Conservation (phyloP, 2,113 vertebrate genomes). For the Salvelinus namaycush region DNA sequence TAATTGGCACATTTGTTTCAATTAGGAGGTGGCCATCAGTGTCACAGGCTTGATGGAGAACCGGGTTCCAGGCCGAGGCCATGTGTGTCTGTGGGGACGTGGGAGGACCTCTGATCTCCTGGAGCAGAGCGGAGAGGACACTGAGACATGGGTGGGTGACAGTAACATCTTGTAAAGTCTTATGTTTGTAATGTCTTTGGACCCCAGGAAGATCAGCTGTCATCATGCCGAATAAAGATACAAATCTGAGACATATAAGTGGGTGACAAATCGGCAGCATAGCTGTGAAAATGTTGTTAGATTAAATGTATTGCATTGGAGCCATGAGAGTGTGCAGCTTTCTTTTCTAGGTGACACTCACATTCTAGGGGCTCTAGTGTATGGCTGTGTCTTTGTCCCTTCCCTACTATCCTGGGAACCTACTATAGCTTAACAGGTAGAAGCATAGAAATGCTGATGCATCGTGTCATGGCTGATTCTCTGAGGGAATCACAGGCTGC, state of each 20-base stretch:
- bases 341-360: no score
- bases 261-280: neutral
- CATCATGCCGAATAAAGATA: no score
- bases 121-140: neutral
- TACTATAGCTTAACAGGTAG: slow-evolving; percentile 24
- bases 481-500: neutral
- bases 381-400: neutral
- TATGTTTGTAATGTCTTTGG: no score
- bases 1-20: slow-evolving; percentile 90
- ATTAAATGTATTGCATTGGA: no score
- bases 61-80: slow-evolving; percentile 37
- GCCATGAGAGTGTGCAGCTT: no score
- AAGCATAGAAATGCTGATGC: neutral
- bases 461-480: neutral
- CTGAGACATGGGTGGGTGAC: slow-evolving; percentile 22
- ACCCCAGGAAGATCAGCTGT: no score
- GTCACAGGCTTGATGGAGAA: slow-evolving; percentile 68
- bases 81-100: neutral
- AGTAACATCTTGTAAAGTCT: neutral
- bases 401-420: slow-evolving; percentile 29
- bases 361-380: no score
- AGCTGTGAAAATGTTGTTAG: no score
- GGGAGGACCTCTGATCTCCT: slow-evolving; percentile 31
- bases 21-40: slow-evolving; percentile 82
- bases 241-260: slow-evolving; percentile 42